Evolutionary conservation across 2,888 invertebrate species (phyloP).

Genomic region (Baccha elongata): DNA sequence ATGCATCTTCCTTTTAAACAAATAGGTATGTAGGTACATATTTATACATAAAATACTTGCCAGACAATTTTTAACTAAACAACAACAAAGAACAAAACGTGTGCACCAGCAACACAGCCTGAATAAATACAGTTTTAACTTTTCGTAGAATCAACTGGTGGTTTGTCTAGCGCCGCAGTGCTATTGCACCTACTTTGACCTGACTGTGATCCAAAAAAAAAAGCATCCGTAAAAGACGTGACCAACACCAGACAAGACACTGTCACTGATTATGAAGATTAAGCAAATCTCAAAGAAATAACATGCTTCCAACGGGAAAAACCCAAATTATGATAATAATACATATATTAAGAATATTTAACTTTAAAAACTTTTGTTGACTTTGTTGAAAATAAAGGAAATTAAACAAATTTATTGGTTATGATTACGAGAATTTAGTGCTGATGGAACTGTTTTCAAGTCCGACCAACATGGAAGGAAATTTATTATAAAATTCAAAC

Average conservation of each 20-base stretch:
- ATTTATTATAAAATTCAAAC: slow-evolving; percentile 11
- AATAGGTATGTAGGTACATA: neutral
- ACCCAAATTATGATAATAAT: neutral
- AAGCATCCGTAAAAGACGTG: slow-evolving; percentile 21
- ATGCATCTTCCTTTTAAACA: too few species aligned
- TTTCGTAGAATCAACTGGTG: slow-evolving; percentile 63
- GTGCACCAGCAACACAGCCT: slow-evolving; percentile 10
- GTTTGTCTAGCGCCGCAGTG: slow-evolving; percentile 42
- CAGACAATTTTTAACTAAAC: slow-evolving; percentile 28
- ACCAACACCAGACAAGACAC: neutral
- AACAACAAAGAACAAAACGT: slow-evolving; percentile 14
- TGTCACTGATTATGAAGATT: neutral
- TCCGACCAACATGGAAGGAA: neutral
- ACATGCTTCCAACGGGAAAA: too few species aligned
- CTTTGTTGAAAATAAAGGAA: slow-evolving; percentile 8
- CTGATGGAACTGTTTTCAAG: neutral
- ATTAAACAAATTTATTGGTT: slow-evolving; percentile 46
- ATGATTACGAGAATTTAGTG: slow-evolving; percentile 54
- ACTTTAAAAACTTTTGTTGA: neutral
- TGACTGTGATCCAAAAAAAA: neutral
- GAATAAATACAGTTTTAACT: slow-evolving; percentile 23
- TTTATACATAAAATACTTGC: slow-evolving; percentile 33
- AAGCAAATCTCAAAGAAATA: too few species aligned
- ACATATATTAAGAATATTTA: neutral
- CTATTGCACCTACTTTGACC: slow-evolving; percentile 24